phyloP scores from a whole-genome alignment of 2,888 invertebrate species.

The Agrotis puta region DNA sequence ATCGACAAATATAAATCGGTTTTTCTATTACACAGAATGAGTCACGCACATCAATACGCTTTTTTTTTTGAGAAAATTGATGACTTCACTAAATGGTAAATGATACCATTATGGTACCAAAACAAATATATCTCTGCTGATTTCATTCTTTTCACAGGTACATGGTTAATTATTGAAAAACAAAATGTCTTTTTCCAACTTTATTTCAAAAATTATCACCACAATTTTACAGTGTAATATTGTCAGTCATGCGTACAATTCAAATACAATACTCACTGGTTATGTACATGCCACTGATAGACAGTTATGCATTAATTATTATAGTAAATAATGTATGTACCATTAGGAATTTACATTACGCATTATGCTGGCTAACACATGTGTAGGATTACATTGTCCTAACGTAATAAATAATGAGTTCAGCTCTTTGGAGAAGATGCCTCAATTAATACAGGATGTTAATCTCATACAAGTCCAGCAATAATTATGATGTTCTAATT shows the following conservation, averaged over 20 bases:
- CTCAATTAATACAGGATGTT: constrained; percentile 49
- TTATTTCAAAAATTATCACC: constrained; percentile 87
- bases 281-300: constrained; percentile 60
- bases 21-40: not conserved
- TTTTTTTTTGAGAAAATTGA: constrained; percentile 1
- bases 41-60: not conserved
- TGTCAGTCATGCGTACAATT: constrained; percentile 79
- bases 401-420: constrained; percentile 64
- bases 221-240: constrained; percentile 85
- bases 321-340: constrained; percentile 54
- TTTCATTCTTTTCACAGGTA: not conserved
- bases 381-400: constrained; percentile 40
- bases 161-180: constrained; percentile 12
- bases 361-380: constrained; percentile 46
- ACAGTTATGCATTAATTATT: constrained; percentile 48
- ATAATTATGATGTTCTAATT: constrained; percentile 28
- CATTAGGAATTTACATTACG: constrained; percentile 51
- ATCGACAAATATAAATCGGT: not conserved
- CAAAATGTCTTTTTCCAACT: constrained; percentile 71
- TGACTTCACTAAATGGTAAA: not conserved
- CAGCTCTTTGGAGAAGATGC: constrained; percentile 56
- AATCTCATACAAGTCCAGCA: constrained; percentile 48
- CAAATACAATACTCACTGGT: constrained; percentile 62
- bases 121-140: not conserved
- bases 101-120: not conserved